Conservation (phyloP, 2,797 vertebrate genomes). For the Vipera latastei region DNA sequence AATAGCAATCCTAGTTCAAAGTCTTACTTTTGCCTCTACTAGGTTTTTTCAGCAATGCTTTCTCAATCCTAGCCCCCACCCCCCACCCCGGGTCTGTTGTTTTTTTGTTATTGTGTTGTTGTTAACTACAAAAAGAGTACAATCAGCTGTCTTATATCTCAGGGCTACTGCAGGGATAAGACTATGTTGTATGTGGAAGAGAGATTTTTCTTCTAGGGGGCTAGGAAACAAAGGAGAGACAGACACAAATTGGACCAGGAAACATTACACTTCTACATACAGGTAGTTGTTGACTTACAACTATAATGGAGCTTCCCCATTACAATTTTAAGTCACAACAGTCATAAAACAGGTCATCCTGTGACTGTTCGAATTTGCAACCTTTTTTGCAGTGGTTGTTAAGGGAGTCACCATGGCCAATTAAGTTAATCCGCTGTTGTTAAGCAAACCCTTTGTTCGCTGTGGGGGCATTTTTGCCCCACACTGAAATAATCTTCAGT, state of each 20-base stretch:
- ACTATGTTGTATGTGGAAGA: background rate
- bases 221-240: background rate
- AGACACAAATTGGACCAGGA: background rate
- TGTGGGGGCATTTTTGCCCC: no score
- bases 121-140: background rate
- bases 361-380: no score
- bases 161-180: background rate
- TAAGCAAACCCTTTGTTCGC: no score
- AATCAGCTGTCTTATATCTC: no score
- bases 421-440: no score
- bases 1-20: background rate
- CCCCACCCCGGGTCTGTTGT: accelerated
- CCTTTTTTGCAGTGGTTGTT: no score
- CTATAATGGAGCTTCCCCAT: no score
- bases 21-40: background rate
- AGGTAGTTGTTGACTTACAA: no score
- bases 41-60: background rate
- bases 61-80: background rate
- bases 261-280: background rate
- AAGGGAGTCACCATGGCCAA: no score
- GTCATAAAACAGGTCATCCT: no score
- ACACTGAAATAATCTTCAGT: no score
- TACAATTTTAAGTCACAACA: no score
- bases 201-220: background rate
- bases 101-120: background rate